A percentile compares a stretch with the other conserved stretches of the same genome.
These are phyloP conservation scores for Calephelis virginiensis DNA, from an alignment of 1,140 invertebrate genomes.

Conservation along the genomic window DNA sequence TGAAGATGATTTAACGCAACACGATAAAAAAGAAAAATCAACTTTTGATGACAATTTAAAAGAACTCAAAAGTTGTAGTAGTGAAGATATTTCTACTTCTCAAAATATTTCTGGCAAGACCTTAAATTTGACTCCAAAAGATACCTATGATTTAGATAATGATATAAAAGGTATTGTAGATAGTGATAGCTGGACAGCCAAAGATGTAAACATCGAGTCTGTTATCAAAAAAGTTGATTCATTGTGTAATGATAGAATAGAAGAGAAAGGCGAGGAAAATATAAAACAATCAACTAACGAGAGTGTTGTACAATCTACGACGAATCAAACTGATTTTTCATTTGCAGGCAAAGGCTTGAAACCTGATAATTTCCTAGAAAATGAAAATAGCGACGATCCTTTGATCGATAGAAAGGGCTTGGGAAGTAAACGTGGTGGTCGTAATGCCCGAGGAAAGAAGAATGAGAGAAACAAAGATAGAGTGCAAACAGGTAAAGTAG, in stretches of 20 bases:
- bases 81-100: conserved; percentile 19
- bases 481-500: conserved; percentile 79
- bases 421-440: conserved; percentile 71
- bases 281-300: not conserved
- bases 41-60: conserved; percentile 19
- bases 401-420: conserved; percentile 33
- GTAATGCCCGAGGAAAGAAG: conserved; percentile 77
- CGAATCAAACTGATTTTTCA: conserved; percentile 18
- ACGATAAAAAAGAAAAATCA: conserved; percentile 2
- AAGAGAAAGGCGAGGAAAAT: conserved; percentile 41
- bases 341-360: conserved; percentile 24
- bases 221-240: conserved; percentile 89
- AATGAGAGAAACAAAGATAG: conserved; percentile 69
- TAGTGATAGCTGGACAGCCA: conserved; percentile 87
- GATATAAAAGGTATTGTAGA: conserved; percentile 79
- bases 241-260: conserved; percentile 59
- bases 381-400: conserved; percentile 38
- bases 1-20: not conserved
- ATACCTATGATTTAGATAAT: conserved; percentile 36
- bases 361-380: conserved; percentile 29
- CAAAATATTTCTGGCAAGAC: not conserved
- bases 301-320: conserved; percentile 6
- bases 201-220: conserved; percentile 88
- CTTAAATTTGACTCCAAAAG: conserved; percentile 16
- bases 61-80: conserved; percentile 25